Evolutionary conservation across 1,140 invertebrate genomes (phyloP).

Genomic region (Drosophila ananassae): DNA sequence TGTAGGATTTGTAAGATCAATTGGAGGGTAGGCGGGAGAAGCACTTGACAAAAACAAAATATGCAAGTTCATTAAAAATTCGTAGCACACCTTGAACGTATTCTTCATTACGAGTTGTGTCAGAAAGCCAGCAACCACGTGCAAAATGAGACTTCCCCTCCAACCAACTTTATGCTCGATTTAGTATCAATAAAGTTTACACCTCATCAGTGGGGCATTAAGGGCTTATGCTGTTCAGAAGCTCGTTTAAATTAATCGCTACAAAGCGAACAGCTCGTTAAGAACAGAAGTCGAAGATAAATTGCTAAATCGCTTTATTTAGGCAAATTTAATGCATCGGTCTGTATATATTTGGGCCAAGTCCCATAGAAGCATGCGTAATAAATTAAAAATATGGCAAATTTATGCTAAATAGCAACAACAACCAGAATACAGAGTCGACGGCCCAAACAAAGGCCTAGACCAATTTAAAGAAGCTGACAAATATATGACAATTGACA

Average conservation of each 20-base stretch:
- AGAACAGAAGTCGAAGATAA: slow-evolving; percentile 32
- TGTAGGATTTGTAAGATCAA: slow-evolving; percentile 38
- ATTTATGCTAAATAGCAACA: slow-evolving; percentile 65
- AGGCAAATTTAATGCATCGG: slow-evolving; percentile 17
- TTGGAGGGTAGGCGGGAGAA: slow-evolving; percentile 8
- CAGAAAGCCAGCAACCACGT: slow-evolving; percentile 49
- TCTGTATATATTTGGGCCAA: slow-evolving; percentile 54
- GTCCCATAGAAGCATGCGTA: slow-evolving; percentile 41
- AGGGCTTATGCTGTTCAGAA: slow-evolving; percentile 14
- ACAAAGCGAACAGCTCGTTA: slow-evolving; percentile 28
- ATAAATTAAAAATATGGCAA: slow-evolving; percentile 72
- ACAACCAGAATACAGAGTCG: slow-evolving; percentile 32
- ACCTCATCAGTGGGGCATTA: slow-evolving; percentile 22
- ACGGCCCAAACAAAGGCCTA: slow-evolving; percentile 59
- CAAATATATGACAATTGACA: slow-evolving; percentile 76
- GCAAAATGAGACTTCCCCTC: slow-evolving; percentile 20
- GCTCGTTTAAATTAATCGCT: slow-evolving; percentile 42
- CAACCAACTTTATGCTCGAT: slow-evolving; percentile 42
- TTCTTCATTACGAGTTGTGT: slow-evolving; percentile 42
- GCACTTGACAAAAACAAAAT: slow-evolving; percentile 35
- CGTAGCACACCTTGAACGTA: slow-evolving; percentile 45
- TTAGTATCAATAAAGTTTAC: slow-evolving; percentile 56
- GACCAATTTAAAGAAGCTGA: slow-evolving; percentile 79
- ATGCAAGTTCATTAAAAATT: slow-evolving; percentile 45
- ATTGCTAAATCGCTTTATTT: slow-evolving; percentile 50